Conservation (phyloP, 2,113 vertebrate species). For the Eubucco bourcierii region DNA sequence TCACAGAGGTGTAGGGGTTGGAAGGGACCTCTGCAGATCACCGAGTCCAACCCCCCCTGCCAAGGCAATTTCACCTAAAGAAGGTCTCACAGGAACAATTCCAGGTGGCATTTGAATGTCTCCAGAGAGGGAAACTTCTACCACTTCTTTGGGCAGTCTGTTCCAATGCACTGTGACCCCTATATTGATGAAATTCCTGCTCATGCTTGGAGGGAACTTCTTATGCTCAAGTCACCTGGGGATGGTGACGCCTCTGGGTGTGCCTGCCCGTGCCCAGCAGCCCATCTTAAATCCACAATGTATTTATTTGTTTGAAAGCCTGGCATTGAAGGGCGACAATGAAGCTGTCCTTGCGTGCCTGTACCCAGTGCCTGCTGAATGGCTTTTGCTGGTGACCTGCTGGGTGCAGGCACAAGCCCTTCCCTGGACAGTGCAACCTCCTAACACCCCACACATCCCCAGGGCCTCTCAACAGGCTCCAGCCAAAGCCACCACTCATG, state of each 20-base stretch:
- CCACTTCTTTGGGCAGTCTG: no score
- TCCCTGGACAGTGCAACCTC: neutral
- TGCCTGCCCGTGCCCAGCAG: neutral
- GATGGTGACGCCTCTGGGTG: neutral
- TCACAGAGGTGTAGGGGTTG: no score
- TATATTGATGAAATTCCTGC: no score
- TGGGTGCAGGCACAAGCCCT: neutral
- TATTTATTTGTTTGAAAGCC: neutral
- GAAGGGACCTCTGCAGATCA: no score
- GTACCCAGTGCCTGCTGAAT: neutral
- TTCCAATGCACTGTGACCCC: no score
- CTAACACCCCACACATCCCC: neutral
- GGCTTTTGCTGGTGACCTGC: neutral
- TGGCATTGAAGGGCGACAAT: neutral
- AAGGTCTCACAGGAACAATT: no score
- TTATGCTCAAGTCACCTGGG: neutral
- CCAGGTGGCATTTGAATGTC: no score
- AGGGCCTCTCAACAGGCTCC: rapidly evolving
- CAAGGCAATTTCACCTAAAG: no score
- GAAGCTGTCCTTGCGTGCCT: neutral
- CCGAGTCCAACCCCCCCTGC: no score
- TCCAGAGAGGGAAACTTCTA: no score
- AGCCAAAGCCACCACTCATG: neutral
- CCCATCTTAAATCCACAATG: neutral
- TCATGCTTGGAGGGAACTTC: no score